Conservation (phyloP, 2,888 invertebrate genomes). For the Syritta pipiens region DNA sequence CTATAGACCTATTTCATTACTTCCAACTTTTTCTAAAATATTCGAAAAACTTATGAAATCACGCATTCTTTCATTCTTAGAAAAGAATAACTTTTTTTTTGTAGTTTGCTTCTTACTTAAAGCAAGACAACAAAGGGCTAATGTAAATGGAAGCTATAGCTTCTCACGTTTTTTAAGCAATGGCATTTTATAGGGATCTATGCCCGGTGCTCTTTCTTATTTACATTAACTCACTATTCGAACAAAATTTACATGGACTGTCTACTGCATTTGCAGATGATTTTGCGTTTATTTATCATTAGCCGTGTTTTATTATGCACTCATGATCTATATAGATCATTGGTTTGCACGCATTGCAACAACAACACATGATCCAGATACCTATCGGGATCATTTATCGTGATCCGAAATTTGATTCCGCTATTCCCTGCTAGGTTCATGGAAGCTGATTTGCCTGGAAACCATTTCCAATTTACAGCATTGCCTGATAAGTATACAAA, state of each 20-base stretch:
- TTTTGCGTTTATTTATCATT: background rate
- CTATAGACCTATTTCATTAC: background rate
- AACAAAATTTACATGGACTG: background rate
- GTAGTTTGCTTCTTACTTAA: background rate
- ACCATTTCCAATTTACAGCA: too few species aligned
- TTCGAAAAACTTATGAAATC: conserved; percentile 12
- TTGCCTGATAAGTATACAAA: too few species aligned
- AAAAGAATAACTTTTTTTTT: background rate
- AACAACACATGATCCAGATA: too few species aligned
- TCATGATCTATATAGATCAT: too few species aligned
- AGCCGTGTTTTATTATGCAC: too few species aligned
- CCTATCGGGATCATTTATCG: too few species aligned
- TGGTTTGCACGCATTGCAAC: too few species aligned
- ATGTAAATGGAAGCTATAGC: background rate
- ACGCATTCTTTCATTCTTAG: background rate
- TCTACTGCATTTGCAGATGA: background rate
- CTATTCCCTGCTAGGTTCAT: too few species aligned
- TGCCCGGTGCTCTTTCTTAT: background rate
- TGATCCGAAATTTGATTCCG: too few species aligned
- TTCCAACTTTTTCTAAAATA: conserved; percentile 1
- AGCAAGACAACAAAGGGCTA: background rate
- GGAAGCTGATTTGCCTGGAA: too few species aligned
- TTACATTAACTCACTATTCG: background rate
- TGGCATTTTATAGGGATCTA: too few species aligned
- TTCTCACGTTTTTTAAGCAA: background rate